Evolutionary conservation across 1,140 invertebrate genomes (phyloP), one percentile per base, ranked within the genome.

Genomic region (Lordiphosa mommai): DNA sequence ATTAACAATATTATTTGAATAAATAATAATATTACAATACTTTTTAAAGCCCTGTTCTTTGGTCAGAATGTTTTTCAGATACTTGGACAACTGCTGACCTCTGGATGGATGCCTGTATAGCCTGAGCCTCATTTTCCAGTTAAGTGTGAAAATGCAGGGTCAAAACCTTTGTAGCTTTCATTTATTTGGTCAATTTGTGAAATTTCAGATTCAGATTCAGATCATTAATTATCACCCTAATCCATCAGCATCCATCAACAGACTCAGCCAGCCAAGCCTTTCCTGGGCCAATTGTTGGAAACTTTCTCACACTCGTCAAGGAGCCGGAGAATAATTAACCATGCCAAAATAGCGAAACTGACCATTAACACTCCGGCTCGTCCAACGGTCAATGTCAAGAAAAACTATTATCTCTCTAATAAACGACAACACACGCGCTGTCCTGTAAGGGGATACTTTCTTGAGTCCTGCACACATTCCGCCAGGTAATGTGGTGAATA

Each of bases 331-430:
- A 73, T 85, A 87, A 87, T 87, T 87, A 86, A 86, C 80, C 86
- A 87, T 87, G 72, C 64, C 77, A 86, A 87, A 87, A 71, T 73
- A 66, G 70, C 70, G 69, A 73, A 84, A 69, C 84, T 87, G 84
- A 87, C 86, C 85, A 87, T 82, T 80, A 73, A 55, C 74, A 58
- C 61, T 40, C 46, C 46, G 52, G 53, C 44, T 33, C 41, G 16
- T 9, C 20, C 10, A 37, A 49, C 60, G 29, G 34, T 29, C 27
- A 74, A 69, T 50, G 79, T 60, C 71, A 69, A 52, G 60, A 63
- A 72, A 61, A 63, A 70, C 64, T 69, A 87, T 87, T 87, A 87
- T 87, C 85, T 87, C 51, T 49, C 76, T 87, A 87, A 87, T 87
- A 76, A 76, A 65, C 65, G 63, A 86, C 87, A 87, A 87, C 85